A percentile compares a stretch with the other conserved stretches of the same genome.
phyloP scores from a whole-genome alignment of 92 coral and sea anemone species.

The Palythoa caribaeorum region DNA sequence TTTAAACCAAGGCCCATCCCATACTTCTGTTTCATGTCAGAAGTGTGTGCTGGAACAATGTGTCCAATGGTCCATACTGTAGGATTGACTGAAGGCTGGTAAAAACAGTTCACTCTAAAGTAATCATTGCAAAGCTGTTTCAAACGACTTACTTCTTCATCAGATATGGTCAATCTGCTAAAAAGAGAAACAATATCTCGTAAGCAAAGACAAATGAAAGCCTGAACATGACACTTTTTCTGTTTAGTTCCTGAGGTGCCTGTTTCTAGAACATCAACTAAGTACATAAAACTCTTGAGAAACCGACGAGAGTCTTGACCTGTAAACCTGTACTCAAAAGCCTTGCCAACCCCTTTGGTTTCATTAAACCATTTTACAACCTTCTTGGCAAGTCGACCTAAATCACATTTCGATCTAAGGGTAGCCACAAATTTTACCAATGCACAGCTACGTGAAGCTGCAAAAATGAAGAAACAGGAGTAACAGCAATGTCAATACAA shows the following conservation, averaged over 20 bases:
- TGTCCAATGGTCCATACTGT: constrained; percentile 55
- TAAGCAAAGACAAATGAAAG: constrained; percentile 44
- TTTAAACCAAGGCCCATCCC: constrained; percentile 50
- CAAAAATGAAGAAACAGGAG: not conserved
- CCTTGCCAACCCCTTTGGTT: constrained; percentile 25
- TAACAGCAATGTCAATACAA: not conserved
- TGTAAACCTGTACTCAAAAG: constrained; percentile 45
- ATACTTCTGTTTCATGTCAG: constrained; percentile 45
- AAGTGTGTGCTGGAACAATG: constrained; percentile 34
- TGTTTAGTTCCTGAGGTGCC: not conserved
- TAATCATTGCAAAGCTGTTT: constrained; percentile 30
- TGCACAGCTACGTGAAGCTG: not conserved
- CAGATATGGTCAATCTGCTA: constrained; percentile 17
- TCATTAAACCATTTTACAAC: constrained; percentile 46
- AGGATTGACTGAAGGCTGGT: constrained; percentile 6
- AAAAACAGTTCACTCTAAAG: constrained; percentile 38
- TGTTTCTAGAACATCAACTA: constrained; percentile 1
- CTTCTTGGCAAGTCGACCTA: constrained; percentile 25
- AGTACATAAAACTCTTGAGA: constrained; percentile 27
- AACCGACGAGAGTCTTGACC: constrained; percentile 38
- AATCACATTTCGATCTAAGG: constrained; percentile 5
- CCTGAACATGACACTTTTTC: constrained; percentile 28
- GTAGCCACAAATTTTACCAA: constrained; percentile 26
- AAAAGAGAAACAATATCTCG: constrained; percentile 35
- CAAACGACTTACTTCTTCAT: constrained; percentile 19